Conservation (phyloP, 2,113 vertebrate species). For the Zingel zingel region DNA sequence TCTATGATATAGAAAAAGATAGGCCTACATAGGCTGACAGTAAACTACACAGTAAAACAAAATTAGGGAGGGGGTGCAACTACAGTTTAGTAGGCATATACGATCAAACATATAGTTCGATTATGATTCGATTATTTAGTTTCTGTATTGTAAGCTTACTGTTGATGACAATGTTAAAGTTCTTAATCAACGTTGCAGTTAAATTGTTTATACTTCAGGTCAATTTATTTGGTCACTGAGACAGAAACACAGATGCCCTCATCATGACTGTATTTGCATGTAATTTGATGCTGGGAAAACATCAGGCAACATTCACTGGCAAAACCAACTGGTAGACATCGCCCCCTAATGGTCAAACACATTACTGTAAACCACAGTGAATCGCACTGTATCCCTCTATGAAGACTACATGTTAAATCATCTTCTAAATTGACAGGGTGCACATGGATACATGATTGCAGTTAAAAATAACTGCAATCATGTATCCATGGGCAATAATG, state of each 20-base stretch:
- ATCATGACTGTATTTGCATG: conserved; percentile 33
- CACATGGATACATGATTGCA: too few relatives aligned
- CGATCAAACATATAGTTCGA: background rate
- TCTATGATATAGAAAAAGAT: background rate
- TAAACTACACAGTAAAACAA: background rate
- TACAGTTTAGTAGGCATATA: background rate
- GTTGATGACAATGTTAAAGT: background rate
- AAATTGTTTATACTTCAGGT: background rate
- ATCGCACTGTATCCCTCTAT: background rate
- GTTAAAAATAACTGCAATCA: conserved; percentile 25
- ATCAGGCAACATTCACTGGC: conserved; percentile 3
- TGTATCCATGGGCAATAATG: conserved; percentile 23
- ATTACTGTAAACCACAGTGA: background rate
- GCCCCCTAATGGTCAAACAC: conserved; percentile 55
- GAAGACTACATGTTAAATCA: conserved; percentile 38
- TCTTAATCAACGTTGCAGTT: background rate
- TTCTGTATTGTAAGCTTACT: background rate
- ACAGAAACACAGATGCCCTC: background rate
- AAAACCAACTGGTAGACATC: conserved; percentile 16
- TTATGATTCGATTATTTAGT: background rate
- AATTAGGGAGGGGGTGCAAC: background rate
- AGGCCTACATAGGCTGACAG: too few relatives aligned
- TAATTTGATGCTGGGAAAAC: conserved; percentile 48
- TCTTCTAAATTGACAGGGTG: conserved; percentile 40
- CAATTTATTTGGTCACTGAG: background rate